Evolutionary conservation across 2,797 vertebrate species (phyloP), one percentile per base, ranked within the genome.

Genomic region (Pempheris klunzingeri): DNA sequence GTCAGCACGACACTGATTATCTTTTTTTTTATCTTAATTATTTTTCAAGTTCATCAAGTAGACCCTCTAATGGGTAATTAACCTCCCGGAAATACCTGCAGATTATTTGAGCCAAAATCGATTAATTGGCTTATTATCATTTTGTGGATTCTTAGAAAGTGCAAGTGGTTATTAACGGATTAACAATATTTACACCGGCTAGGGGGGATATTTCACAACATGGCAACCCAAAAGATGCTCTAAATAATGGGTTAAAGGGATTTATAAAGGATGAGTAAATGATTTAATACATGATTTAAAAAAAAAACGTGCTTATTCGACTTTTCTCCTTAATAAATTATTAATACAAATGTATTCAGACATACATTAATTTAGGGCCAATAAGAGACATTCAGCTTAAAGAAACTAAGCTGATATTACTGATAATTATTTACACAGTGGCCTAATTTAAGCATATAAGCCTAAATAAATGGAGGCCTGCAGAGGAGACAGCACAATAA

Each of bases 341-440:
- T n/a, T n/a, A n/a, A n/a, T n/a, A n/a, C n/a, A n/a, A n/a, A n/a
- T n/a, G n/a, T n/a, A n/a, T n/a, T n/a, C n/a, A n/a, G n/a, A n/a
- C n/a, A n/a, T n/a, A n/a, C n/a, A n/a, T 20, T 0, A 32, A 9
- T 7, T 7, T 14, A 4, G 0, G n/a, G 9, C 8, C 9, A 20
- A 58, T 57, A 18, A 14, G 18, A 30, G n/a, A 41, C 24, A 11
- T 39, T 61, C 7, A 24, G 8, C n/a, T 36, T 17, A 5, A 59
- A 34, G 50, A 32, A 41, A 59, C 30, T n/a, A 52, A 66, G 36
- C 7, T 34, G 43, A n/a, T 5, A 30, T 49, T 3, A 20, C 4
- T 10, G 4, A 8, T 18, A 22, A 34, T 20, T 8, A 15, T 67
- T 63, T 39, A 4, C 44, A 34, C 39, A 14, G 11, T 20, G 2